Base-by-base conservation (phyloP, 2,113 vertebrate genomes). In the Mus pahari region DNA sequence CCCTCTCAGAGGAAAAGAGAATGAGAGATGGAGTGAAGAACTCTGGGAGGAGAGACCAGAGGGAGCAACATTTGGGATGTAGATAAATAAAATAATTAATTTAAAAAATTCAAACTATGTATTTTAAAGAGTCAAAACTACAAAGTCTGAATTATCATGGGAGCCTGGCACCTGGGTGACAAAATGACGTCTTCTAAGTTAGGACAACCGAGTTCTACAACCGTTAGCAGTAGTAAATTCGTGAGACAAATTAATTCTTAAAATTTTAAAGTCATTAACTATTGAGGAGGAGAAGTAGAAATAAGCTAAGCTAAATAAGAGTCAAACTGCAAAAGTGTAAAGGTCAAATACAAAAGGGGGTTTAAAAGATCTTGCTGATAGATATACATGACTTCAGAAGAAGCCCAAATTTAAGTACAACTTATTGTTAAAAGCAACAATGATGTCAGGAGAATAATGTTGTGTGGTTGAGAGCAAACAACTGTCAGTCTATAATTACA, bases 401-500 rank as follows among this genome's bases (percentile, higher is more conserved):
- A 77, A 55, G n/a, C 64, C 64, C 6, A 31, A 75, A 71, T 92
- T 31, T 55, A 86, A 87, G 13, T 17, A 45, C 55, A 53, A 42
- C n/a, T 84, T 45, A 45, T 84, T 62, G 42, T 84, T 28, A 10
- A 83, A 84, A 10, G 24, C 14, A 28, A 62, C 58, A 42, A 31
- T 19, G 24, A 45, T 5, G 24, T 83, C 39, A 45, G 8, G 60
- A 16, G 7, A 64, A 10, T 60, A 84, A 62, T 10, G 81, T 3
- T 17, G 58, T 24, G n/a, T 17, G 12, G 14, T n/a, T 42, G 24
- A 42, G 39, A 84, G 14, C 58, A 62, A 31, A 62, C 58, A 31
- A 84, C n/a, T 64, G 81, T 84, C 81, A 84, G 81, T 62, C 58
- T 31, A 9, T 64, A 84, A 64, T 42, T 84, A 84, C 58, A 62